These are phyloP conservation scores for Escarpia spicata DNA, from an alignment of 2,888 invertebrate genomes.

Conservation along the genomic window DNA sequence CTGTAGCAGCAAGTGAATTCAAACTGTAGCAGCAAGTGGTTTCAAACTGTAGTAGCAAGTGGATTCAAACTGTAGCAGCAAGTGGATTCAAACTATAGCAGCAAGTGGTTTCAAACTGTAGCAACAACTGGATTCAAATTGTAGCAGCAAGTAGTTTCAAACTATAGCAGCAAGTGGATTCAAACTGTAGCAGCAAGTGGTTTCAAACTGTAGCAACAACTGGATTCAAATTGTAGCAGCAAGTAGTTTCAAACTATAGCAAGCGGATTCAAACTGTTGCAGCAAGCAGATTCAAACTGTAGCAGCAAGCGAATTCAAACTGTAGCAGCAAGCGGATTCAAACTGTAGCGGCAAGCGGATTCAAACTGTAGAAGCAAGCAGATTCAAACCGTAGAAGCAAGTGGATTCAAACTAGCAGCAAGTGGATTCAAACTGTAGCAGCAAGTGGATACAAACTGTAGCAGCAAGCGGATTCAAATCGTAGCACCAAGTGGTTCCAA, in stretches of 20 bases:
- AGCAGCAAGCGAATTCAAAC: background rate
- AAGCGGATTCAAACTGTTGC: background rate
- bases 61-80: no score
- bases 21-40: no score
- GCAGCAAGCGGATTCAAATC: background rate
- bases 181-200: no score
- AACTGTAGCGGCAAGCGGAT: background rate
- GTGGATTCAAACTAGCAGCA: background rate
- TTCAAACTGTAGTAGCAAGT: no score
- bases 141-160: no score
- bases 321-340: background rate
- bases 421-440: background rate
- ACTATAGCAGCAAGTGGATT: no score
- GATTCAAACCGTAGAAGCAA: background rate
- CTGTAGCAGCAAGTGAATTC: no score
- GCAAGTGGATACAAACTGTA: background rate
- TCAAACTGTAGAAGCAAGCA: background rate
- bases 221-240: background rate
- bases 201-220: background rate
- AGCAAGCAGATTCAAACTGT: background rate
- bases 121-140: no score
- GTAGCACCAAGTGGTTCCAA: no score
- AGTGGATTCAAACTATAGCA: no score
- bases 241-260: no score
- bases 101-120: no score